These are phyloP conservation scores for Aphidius ervi DNA, from an alignment of 1,140 invertebrate genomes.

Conservation along the genomic window DNA sequence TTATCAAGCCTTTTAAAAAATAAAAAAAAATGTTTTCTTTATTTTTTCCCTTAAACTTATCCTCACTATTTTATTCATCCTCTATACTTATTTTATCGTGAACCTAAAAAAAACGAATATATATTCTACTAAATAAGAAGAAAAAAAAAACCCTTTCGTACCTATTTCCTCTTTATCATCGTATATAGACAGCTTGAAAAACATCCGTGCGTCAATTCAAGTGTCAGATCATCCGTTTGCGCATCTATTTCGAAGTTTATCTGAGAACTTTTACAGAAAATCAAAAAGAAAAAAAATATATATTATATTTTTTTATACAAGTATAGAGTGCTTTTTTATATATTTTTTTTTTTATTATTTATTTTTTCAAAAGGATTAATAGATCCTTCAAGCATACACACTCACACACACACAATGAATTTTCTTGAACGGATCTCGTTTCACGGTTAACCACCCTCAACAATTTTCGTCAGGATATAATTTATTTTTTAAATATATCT, in stretches of 20 bases:
- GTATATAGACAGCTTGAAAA: slow-evolving; percentile 12
- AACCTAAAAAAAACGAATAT: too few species aligned
- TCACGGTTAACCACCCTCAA: slow-evolving; percentile 10
- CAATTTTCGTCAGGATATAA: too few species aligned
- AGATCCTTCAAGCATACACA: neutral
- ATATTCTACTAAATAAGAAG: too few species aligned
- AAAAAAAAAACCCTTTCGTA: neutral
- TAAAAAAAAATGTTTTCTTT: too few species aligned
- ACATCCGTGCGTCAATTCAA: slow-evolving; percentile 9
- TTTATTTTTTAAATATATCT: too few species aligned
- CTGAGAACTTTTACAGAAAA: neutral
- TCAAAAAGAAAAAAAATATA: neutral
- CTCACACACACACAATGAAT: neutral
- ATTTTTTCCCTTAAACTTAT: too few species aligned
- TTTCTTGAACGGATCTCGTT: slow-evolving; percentile 12
- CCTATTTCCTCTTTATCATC: slow-evolving; percentile 6
- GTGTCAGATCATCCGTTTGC: slow-evolving; percentile 8
- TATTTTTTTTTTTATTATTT: slow-evolving; percentile 1
- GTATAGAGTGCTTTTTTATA: neutral
- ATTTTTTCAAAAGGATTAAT: neutral
- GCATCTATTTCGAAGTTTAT: neutral
- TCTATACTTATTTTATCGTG: too few species aligned
- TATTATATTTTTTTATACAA: neutral
- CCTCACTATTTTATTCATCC: too few species aligned
- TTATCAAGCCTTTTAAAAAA: too few species aligned